These are phyloP conservation scores for Scrobipalpa atriplicella DNA, from an alignment of 2,888 invertebrate genomes.

Conservation along the genomic window DNA sequence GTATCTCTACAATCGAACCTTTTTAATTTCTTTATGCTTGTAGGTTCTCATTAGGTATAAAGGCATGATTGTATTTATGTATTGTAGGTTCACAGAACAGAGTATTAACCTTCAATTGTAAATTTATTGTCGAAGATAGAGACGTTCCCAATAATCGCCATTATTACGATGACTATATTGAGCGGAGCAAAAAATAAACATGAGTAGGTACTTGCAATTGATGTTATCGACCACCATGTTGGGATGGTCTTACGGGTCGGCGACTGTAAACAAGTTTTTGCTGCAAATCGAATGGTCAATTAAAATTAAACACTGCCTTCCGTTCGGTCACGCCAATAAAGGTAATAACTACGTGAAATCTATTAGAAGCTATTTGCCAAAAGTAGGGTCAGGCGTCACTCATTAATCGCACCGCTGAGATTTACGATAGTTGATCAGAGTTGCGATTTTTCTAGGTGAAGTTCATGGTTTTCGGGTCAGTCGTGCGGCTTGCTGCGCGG, in stretches of 20 bases:
- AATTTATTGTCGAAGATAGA: background rate
- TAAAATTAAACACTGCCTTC: constrained; percentile 17
- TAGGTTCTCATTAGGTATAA: too few relatives aligned
- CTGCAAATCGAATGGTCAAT: constrained; percentile 5
- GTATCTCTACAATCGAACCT: too few relatives aligned
- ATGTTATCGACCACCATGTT: constrained; percentile 22
- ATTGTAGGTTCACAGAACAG: too few relatives aligned
- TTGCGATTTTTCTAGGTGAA: constrained; percentile 66
- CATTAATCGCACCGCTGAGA: constrained; percentile 64
- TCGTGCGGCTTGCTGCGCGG: constrained; percentile 52
- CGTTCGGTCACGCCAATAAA: constrained; percentile 21
- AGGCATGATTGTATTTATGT: too few relatives aligned
- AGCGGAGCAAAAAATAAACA: background rate
- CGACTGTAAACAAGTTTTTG: constrained; percentile 20
- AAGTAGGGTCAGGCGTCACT: constrained; percentile 41
- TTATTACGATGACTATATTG: background rate
- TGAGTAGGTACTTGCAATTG: constrained; percentile 2
- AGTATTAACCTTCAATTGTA: background rate
- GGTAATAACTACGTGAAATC: constrained; percentile 11
- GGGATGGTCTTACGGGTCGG: constrained; percentile 4
- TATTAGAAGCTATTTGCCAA: constrained; percentile 34
- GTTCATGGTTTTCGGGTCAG: constrained; percentile 67
- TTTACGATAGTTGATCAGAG: constrained; percentile 63
- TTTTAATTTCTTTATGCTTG: too few relatives aligned
- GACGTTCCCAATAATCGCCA: background rate